Percentiles rank a stretch among this genome's conserved stretches.
Conservation (phyloP, 2,888 invertebrate species). For the Eupithecia exiguata region DNA sequence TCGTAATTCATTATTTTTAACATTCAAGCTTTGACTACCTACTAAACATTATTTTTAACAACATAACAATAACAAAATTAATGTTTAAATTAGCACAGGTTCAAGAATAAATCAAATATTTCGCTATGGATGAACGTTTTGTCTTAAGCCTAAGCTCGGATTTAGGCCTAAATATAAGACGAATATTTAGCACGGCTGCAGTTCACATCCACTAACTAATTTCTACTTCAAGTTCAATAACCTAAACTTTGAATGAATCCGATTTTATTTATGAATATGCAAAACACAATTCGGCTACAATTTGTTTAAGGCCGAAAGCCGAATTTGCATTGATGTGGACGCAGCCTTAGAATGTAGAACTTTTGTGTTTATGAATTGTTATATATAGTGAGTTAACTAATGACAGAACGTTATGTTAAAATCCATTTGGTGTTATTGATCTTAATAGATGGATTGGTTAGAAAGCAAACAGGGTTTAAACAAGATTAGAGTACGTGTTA, state of each 20-base stretch:
- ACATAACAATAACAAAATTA: neutral
- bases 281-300: neutral
- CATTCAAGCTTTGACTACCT: neutral
- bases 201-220: neutral
- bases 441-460: neutral
- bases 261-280: neutral
- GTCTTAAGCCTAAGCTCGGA: conserved; percentile 28
- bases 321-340: neutral
- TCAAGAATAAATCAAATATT: neutral
- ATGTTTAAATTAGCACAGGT: neutral
- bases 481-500: no score
- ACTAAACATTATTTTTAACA: neutral
- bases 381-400: neutral
- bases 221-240: neutral
- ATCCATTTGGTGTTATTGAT: neutral
- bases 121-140: neutral
- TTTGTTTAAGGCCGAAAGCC: neutral
- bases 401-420: neutral
- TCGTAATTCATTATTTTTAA: neutral
- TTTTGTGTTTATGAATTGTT: neutral
- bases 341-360: neutral
- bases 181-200: neutral
- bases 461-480: neutral
- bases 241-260: neutral
- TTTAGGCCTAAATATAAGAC: conserved; percentile 26